Conservation (phyloP, 1,140 invertebrate species). For the Oryzaephilus surinamensis region DNA sequence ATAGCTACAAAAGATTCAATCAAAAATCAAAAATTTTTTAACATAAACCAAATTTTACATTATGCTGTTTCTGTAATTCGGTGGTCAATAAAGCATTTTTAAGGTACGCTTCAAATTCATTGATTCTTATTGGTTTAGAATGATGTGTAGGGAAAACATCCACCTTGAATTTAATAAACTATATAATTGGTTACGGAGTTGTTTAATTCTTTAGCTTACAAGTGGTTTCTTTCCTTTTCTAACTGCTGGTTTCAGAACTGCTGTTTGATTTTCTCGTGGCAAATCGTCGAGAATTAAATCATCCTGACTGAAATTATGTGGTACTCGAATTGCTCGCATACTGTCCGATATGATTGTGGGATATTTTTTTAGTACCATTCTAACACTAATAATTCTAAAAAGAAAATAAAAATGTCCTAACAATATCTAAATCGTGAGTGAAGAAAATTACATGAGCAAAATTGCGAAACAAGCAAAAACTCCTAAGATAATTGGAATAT, state of each 20-base stretch:
- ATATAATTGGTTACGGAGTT: neutral
- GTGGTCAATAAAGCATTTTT: slow-evolving; percentile 10
- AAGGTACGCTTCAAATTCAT: slow-evolving; percentile 13
- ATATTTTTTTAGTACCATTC: too few species aligned
- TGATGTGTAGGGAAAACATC: neutral
- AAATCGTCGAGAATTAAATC: too few species aligned
- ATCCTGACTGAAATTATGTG: too few species aligned
- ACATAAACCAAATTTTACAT: neutral
- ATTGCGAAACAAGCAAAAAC: too few species aligned
- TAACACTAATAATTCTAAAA: too few species aligned
- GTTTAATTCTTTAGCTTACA: too few species aligned
- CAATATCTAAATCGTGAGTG: too few species aligned
- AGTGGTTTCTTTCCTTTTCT: too few species aligned
- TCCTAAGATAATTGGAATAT: too few species aligned
- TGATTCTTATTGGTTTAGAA: slow-evolving; percentile 12
- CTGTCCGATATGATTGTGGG: too few species aligned
- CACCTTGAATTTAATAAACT: neutral
- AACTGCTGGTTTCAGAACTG: neutral
- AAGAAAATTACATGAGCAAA: too few species aligned
- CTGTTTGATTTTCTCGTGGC: neutral
- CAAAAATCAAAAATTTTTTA: slow-evolving; percentile 1
- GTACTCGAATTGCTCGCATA: neutral
- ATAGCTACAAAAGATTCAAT: slow-evolving; percentile 18
- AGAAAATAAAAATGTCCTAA: too few species aligned
- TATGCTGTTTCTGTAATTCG: slow-evolving; percentile 15